Percentiles rank a stretch among this genome's conserved stretches.
These are phyloP conservation scores for Kryphioiulus occultus DNA, from an alignment of 2,888 invertebrate genomes.

Conservation along the genomic window DNA sequence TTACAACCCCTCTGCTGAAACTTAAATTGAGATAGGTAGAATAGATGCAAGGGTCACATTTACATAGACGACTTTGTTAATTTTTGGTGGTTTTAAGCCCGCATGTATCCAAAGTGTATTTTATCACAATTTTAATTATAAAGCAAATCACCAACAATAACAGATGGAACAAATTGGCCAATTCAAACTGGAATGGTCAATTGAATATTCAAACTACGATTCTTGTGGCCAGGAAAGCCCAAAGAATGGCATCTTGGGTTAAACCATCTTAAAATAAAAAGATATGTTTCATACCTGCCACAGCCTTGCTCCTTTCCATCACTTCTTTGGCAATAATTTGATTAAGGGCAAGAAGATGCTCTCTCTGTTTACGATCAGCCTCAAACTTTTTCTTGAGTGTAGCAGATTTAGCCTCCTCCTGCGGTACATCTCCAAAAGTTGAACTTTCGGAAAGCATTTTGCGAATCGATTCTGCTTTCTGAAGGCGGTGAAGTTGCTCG, in stretches of 20 bases:
- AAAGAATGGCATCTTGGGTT: background rate
- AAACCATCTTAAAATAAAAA: background rate
- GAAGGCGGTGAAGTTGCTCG: conserved; percentile 80
- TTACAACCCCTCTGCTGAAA: too few relatives aligned
- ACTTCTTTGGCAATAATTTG: conserved; percentile 88
- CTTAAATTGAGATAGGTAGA: too few relatives aligned
- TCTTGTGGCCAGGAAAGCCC: too few relatives aligned
- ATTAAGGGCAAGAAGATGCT: conserved; percentile 87
- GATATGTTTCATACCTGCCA: conserved; percentile 74
- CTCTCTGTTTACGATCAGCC: conserved; percentile 86
- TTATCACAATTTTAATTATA: too few relatives aligned
- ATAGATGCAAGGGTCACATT: too few relatives aligned
- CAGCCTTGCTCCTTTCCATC: conserved; percentile 93
- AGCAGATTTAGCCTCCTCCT: conserved; percentile 61
- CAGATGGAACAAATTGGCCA: too few relatives aligned
- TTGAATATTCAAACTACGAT: too few relatives aligned
- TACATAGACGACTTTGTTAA: too few relatives aligned
- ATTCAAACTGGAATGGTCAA: too few relatives aligned
- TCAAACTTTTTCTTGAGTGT: conserved; percentile 75
- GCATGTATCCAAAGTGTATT: too few relatives aligned
- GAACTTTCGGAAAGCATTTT: conserved; percentile 76
- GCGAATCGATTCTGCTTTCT: conserved; percentile 89
- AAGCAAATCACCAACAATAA: too few relatives aligned
- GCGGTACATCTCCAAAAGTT: conserved; percentile 56
- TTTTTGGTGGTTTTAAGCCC: too few relatives aligned